phyloP scores from a whole-genome alignment of 2,113 vertebrate genomes.

The Eclectus roratus region DNA sequence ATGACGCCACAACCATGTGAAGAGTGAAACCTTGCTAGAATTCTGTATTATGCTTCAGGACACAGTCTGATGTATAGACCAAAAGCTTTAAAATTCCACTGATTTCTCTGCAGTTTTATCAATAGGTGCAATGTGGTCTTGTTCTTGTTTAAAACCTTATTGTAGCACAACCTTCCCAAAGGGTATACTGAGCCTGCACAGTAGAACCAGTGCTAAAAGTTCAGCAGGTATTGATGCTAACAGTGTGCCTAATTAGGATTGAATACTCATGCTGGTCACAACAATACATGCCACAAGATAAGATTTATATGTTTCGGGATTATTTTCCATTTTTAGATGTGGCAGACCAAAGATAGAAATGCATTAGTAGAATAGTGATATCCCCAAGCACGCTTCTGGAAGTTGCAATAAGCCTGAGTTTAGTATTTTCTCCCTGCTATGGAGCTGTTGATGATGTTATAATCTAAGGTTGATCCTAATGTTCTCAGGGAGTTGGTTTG shows the following conservation, averaged over 20 bases:
- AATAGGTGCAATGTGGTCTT: neutral
- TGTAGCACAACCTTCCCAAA: neutral
- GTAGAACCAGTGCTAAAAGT: neutral
- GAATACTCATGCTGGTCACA: neutral
- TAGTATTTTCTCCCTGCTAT: neutral
- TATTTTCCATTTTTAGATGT: neutral
- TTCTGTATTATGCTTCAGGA: neutral
- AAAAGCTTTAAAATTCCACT: neutral
- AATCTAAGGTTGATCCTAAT: neutral
- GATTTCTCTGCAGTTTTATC: neutral
- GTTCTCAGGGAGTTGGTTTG: neutral
- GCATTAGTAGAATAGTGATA: neutral
- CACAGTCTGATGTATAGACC: neutral
- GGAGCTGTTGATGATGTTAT: neutral
- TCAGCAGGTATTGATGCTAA: accelerated
- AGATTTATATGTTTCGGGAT: neutral
- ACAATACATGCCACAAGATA: neutral
- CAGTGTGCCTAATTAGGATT: neutral
- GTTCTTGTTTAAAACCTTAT: neutral
- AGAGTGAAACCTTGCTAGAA: neutral
- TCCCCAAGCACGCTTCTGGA: neutral
- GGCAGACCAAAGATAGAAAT: neutral
- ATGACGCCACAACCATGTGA: neutral
- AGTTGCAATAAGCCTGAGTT: neutral
- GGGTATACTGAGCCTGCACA: neutral